phyloP scores from a whole-genome alignment of 2,113 vertebrate genomes.

The Melanotaenia duboulayi region DNA sequence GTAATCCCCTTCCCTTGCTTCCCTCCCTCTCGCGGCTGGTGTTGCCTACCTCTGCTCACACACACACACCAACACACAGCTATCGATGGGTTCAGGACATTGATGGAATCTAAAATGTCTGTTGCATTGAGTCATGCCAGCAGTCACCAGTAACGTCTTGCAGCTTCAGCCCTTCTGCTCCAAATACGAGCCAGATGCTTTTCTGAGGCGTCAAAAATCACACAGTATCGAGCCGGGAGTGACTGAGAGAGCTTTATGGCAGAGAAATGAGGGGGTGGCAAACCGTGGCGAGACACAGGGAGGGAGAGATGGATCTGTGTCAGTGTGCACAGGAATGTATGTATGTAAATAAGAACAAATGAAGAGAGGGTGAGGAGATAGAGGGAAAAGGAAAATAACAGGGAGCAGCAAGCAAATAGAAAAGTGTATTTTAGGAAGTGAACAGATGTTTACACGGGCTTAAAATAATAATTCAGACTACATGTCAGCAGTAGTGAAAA shows the following conservation, averaged over 20 bases:
- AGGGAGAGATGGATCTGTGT: not conserved
- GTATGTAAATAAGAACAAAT: slow-evolving; percentile 26
- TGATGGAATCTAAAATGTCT: slow-evolving; percentile 68
- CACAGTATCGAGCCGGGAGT: slow-evolving; percentile 5
- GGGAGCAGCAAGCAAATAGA: no score
- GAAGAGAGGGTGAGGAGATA: not conserved
- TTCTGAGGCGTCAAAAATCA: slow-evolving; percentile 15
- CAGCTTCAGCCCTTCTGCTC: slow-evolving; percentile 1
- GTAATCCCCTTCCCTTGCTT: slow-evolving; percentile 69
- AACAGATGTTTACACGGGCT: slow-evolving; percentile 30
- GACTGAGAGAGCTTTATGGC: slow-evolving; percentile 24
- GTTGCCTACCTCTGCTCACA: slow-evolving; percentile 56
- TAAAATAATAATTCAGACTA: not conserved
- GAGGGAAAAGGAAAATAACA: no score
- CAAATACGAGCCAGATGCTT: slow-evolving; percentile 19
- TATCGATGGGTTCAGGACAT: slow-evolving; percentile 43
- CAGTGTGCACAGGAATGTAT: slow-evolving; percentile 16
- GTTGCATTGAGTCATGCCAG: slow-evolving; percentile 67
- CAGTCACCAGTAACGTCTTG: slow-evolving; percentile 29
- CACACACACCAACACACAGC: slow-evolving; percentile 44
- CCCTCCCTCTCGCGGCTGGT: slow-evolving; percentile 59
- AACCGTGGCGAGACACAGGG: not conserved
- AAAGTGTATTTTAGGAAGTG: slow-evolving; percentile 12
- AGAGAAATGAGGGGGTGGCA: slow-evolving; percentile 22
- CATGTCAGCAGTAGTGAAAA: no score